Evolutionary conservation across 2,888 invertebrate species (phyloP).

Genomic region (Drosophila austrosaltans): DNA sequence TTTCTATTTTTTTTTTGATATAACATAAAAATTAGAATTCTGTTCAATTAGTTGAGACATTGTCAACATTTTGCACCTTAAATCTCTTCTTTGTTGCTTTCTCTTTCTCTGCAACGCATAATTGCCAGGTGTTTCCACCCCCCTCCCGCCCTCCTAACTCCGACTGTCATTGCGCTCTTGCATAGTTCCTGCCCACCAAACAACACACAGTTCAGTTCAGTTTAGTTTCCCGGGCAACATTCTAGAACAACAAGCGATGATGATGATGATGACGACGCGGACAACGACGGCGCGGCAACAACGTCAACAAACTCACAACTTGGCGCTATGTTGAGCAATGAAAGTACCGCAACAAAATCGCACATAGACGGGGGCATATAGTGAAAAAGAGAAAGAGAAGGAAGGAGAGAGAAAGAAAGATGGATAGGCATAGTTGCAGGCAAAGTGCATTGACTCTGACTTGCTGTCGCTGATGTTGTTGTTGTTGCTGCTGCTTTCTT

Average conservation of each 20-base stretch:
- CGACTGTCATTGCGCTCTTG: neutral
- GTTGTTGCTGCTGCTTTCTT: constrained; percentile 42
- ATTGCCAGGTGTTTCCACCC: constrained; percentile 26
- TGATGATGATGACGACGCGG: constrained; percentile 13
- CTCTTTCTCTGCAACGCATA: constrained; percentile 65
- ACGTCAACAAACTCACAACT: constrained; percentile 72
- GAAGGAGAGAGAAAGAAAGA: neutral
- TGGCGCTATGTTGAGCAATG: constrained; percentile 65
- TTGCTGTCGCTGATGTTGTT: constrained; percentile 81
- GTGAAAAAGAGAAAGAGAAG: constrained; percentile 9
- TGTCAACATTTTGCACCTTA: constrained; percentile 41
- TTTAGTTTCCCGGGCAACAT: constrained; percentile 58
- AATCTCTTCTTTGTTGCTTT: constrained; percentile 52
- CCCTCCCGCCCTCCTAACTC: constrained; percentile 22
- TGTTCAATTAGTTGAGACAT: constrained; percentile 1
- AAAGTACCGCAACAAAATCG: constrained; percentile 75
- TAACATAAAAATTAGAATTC: neutral
- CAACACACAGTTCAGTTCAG: constrained; percentile 18
- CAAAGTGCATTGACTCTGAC: constrained; percentile 79
- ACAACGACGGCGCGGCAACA: constrained; percentile 20
- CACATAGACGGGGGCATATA: constrained; percentile 27
- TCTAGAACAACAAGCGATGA: constrained; percentile 57
- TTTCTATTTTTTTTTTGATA: neutral
- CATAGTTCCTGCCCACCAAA: neutral
- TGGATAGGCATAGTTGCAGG: constrained; percentile 33